These are phyloP conservation scores for Holotrichia oblita DNA, from an alignment of 1,140 invertebrate genomes.

Conservation along the genomic window DNA sequence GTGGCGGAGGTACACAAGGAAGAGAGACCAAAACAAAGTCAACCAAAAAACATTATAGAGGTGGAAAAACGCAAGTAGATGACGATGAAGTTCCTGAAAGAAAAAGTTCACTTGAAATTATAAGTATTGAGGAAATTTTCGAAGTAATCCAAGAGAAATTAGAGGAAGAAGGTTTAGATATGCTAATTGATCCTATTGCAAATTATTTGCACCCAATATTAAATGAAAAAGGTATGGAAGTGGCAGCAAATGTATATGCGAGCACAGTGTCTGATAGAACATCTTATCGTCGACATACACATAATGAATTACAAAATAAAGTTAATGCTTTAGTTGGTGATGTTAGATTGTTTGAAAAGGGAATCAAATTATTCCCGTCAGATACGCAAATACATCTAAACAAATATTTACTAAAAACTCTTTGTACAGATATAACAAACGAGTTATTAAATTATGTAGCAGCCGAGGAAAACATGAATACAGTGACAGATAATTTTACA, in stretches of 20 bases:
- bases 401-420: constrained; percentile 85
- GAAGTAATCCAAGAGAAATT: constrained; percentile 70
- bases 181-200: constrained; percentile 69
- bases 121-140: constrained; percentile 75
- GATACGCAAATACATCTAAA: constrained; percentile 71
- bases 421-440: constrained; percentile 84
- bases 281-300: constrained; percentile 76
- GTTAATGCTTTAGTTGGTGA: constrained; percentile 79
- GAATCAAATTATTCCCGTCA: constrained; percentile 72
- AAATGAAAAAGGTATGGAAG: constrained; percentile 65
- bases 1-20: constrained; percentile 90
- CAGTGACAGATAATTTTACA: constrained; percentile 66
- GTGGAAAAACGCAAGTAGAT: constrained; percentile 66
- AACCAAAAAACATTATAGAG: too few species aligned
- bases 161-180: constrained; percentile 72
- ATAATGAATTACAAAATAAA: constrained; percentile 83
- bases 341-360: constrained; percentile 87
- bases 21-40: constrained; percentile 96
- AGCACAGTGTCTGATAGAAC: constrained; percentile 74
- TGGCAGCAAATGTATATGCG: constrained; percentile 75
- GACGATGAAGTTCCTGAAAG: constrained; percentile 65
- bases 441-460: constrained; percentile 79
- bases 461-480: constrained; percentile 70
- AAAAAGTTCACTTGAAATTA: constrained; percentile 68
- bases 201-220: constrained; percentile 69